Evolutionary conservation across 2,888 invertebrate species (phyloP).

Genomic region (Hydriomena furcata): DNA sequence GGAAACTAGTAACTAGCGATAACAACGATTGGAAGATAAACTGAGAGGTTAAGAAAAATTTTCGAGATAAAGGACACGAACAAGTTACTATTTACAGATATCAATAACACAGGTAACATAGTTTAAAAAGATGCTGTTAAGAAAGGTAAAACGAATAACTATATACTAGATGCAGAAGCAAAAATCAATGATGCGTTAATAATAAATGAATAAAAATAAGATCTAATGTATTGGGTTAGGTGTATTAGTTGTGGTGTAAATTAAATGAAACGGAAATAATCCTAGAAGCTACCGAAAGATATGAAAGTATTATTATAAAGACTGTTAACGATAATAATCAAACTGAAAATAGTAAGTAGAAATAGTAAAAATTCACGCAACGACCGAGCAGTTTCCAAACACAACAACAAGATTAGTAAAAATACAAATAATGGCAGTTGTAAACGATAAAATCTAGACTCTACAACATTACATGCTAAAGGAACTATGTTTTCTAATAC

Average conservation of each 20-base stretch:
- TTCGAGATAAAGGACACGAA: too few species aligned
- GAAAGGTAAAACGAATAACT: too few species aligned
- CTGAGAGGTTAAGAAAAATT: too few species aligned
- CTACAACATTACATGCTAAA: conserved; percentile 42
- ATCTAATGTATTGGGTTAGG: not conserved
- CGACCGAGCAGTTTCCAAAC: conserved; percentile 37
- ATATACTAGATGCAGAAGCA: not conserved
- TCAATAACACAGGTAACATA: too few species aligned
- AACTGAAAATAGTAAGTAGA: too few species aligned
- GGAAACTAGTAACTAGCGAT: too few species aligned
- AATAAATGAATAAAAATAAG: not conserved
- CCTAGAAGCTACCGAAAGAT: not conserved
- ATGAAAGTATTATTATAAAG: too few species aligned
- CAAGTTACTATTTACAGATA: too few species aligned
- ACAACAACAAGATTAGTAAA: conserved; percentile 33
- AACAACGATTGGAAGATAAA: too few species aligned
- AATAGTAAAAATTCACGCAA: conserved; percentile 11
- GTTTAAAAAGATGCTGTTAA: too few species aligned
- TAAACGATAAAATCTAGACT: conserved; percentile 42
- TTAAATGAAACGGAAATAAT: not conserved
- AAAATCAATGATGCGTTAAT: not conserved
- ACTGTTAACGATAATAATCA: too few species aligned
- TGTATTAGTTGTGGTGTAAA: not conserved
- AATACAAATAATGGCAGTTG: conserved; percentile 50
- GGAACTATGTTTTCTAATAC: conserved; percentile 31